Evolutionary conservation across 2,888 invertebrate genomes (phyloP).

Genomic region (Drosophila imparisetae): DNA sequence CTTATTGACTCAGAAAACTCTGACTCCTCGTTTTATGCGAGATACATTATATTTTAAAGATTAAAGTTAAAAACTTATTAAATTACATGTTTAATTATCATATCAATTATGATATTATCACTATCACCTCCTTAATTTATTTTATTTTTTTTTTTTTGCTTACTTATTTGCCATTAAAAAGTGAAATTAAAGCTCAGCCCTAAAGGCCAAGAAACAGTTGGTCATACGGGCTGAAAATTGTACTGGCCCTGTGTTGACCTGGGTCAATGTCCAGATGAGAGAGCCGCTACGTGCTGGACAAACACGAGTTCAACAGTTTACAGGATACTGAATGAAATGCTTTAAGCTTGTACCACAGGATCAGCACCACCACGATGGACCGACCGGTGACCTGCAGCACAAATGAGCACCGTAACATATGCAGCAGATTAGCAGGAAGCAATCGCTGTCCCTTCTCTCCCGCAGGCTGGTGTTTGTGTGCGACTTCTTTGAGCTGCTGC

Average conservation of each 20-base stretch:
- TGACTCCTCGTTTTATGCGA: not conserved
- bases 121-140: conserved; percentile 7
- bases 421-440: conserved; percentile 63
- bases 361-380: conserved; percentile 13
- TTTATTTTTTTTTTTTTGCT: conserved; percentile 3
- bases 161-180: conserved; percentile 39
- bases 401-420: conserved; percentile 64
- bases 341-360: conserved; percentile 61
- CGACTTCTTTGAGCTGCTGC: conserved; percentile 60
- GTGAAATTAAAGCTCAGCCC: conserved; percentile 35
- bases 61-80: conserved; percentile 14
- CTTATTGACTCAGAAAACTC: not conserved
- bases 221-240: conserved; percentile 4
- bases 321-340: conserved; percentile 48
- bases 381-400: conserved; percentile 3
- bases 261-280: conserved; percentile 48
- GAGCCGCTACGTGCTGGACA: conserved; percentile 25
- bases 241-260: too few species aligned
- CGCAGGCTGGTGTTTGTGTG: conserved; percentile 3
- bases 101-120: conserved; percentile 5
- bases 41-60: conserved; percentile 16
- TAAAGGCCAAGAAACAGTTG: conserved; percentile 9
- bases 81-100: conserved; percentile 31
- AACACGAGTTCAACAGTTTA: conserved; percentile 43
- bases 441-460: conserved; percentile 15